These are phyloP conservation scores for Augochlorella aurata DNA, from an alignment of 2,888 invertebrate genomes.

Conservation along the genomic window DNA sequence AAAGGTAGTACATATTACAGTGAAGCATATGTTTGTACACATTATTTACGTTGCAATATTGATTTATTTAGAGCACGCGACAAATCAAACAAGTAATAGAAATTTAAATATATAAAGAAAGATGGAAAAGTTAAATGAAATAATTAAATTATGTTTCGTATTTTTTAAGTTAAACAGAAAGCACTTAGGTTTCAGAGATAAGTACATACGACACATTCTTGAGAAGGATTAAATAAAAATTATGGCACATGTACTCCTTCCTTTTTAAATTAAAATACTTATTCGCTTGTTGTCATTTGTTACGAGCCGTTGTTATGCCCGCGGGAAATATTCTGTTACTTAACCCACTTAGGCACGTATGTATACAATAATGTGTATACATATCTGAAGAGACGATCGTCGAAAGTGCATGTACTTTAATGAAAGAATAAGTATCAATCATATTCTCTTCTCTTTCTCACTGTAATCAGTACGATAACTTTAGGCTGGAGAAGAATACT, in stretches of 20 bases:
- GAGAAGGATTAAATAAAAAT: too few relatives aligned
- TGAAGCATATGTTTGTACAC: too few relatives aligned
- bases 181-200: too few relatives aligned
- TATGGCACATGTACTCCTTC: too few relatives aligned
- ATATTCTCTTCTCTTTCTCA: conserved; percentile 10
- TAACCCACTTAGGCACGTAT: not conserved
- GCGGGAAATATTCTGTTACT: not conserved
- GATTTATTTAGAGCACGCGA: too few relatives aligned
- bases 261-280: not conserved
- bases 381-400: not conserved
- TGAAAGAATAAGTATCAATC: conserved; percentile 5
- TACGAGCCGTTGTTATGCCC: not conserved
- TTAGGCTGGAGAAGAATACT: not conserved
- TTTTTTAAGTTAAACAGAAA: not conserved
- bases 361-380: not conserved
- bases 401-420: not conserved
- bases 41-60: too few relatives aligned
- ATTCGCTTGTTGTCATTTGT: not conserved
- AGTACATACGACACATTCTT: too few relatives aligned
- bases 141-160: not conserved
- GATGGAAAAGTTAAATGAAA: too few relatives aligned
- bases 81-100: too few relatives aligned
- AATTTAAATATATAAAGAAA: too few relatives aligned
- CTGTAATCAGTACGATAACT: conserved; percentile 4
- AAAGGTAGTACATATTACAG: too few relatives aligned